These are phyloP conservation scores for Silurus glanis DNA, from an alignment of 2,113 vertebrate species.

Conservation along the genomic window DNA sequence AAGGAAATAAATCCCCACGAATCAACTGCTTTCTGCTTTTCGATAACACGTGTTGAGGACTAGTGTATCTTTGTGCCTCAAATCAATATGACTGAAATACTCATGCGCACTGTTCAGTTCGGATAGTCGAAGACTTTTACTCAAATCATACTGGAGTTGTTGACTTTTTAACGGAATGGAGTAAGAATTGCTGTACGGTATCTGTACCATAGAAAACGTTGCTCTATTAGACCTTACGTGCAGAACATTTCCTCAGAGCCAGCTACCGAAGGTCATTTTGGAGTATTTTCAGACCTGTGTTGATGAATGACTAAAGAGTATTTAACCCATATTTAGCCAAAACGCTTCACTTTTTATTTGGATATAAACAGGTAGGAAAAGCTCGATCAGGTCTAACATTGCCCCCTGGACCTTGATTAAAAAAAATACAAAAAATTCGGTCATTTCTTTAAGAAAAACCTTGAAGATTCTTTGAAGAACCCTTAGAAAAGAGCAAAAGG, in stretches of 20 bases:
- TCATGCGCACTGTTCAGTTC: no score
- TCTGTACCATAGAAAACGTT: not conserved
- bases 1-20: no score
- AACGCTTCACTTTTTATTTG: not conserved
- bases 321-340: not conserved
- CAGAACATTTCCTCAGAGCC: not conserved
- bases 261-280: not conserved
- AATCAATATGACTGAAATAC: no score
- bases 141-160: no score
- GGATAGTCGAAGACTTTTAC: no score
- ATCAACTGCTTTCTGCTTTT: no score
- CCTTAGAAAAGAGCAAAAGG: not conserved
- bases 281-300: not conserved
- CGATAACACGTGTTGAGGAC: no score
- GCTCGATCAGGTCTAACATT: not conserved
- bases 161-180: no score
- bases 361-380: not conserved
- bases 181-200: no score
- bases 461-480: not conserved
- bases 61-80: no score
- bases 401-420: not conserved
- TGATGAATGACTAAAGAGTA: not conserved
- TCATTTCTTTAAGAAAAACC: not conserved
- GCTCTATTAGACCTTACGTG: not conserved
- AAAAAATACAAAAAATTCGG: no score